phyloP scores from a whole-genome alignment of 2,888 invertebrate species.

The Lochmaea crataegi region DNA sequence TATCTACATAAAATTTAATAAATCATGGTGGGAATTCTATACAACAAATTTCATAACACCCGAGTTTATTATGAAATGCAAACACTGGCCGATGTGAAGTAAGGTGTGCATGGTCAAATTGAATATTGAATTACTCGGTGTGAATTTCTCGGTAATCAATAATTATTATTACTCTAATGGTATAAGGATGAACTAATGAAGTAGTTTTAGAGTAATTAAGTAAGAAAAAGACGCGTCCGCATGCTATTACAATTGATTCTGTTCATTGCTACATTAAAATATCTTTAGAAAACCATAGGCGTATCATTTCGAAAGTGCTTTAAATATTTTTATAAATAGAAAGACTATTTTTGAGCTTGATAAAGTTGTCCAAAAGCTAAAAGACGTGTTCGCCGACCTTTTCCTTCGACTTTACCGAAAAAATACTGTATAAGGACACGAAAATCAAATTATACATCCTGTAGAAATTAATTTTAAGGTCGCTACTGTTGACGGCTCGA shows the following conservation, averaged over 20 bases:
- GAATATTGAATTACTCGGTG: neutral
- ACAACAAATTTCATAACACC: slow-evolving; percentile 4
- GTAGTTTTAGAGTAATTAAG: slow-evolving; percentile 1
- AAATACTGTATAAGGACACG: too few species aligned
- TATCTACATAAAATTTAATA: neutral
- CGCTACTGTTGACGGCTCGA: slow-evolving; percentile 3
- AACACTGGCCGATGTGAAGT: neutral
- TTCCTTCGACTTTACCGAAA: too few species aligned
- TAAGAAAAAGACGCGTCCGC: slow-evolving; percentile 9
- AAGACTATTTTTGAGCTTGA: too few species aligned
- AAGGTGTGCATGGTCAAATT: slow-evolving; percentile 10
- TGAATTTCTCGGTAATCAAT: neutral
- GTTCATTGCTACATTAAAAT: slow-evolving; percentile 3
- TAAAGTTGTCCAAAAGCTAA: too few species aligned
- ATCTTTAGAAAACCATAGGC: neutral
- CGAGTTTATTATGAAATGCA: neutral
- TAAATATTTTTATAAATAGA: too few species aligned
- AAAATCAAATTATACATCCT: neutral
- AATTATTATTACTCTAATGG: neutral
- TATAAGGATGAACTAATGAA: neutral
- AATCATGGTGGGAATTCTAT: neutral
- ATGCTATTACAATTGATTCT: slow-evolving; percentile 5
- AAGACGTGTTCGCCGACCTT: too few species aligned
- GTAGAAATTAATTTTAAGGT: neutral
- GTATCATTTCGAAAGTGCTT: neutral